phyloP scores from a whole-genome alignment of 2,113 vertebrate genomes.

The Athene cunicularia region DNA sequence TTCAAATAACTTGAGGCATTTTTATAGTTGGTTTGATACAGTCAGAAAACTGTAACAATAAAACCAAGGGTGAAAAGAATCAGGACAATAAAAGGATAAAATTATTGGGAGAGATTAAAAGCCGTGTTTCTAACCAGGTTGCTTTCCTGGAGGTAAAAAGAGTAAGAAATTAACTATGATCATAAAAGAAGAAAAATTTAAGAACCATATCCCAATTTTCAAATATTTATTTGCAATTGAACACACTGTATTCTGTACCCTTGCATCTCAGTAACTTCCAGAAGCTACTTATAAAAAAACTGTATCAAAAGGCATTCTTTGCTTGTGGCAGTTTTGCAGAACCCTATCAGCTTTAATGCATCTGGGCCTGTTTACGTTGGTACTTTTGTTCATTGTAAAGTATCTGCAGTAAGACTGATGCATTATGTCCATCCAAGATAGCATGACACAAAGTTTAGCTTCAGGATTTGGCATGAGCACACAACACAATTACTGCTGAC shows the following conservation, averaged over 20 bases:
- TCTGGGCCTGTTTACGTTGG: background rate
- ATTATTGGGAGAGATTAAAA: background rate
- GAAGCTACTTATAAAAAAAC: background rate
- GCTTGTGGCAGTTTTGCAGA: background rate
- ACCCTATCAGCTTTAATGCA: background rate
- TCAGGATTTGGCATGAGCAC: background rate
- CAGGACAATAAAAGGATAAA: background rate
- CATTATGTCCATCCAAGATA: background rate
- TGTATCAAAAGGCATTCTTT: background rate
- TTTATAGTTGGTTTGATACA: background rate
- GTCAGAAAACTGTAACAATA: background rate
- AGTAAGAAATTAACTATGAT: background rate
- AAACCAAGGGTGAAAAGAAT: background rate
- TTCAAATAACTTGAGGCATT: background rate
- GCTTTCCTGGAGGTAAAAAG: background rate
- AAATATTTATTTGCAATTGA: background rate
- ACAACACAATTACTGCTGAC: background rate
- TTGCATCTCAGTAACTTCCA: background rate
- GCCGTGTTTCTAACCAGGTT: background rate
- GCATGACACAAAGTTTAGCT: background rate
- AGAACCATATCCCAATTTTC: background rate
- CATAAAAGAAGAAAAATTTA: background rate
- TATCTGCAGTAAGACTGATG: background rate
- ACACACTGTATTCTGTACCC: too few relatives aligned
- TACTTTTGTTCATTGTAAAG: background rate